Evolutionary conservation across 2,797 vertebrate species (phyloP), one percentile per base, ranked within the genome.

Genomic region (Sebastes minor): DNA sequence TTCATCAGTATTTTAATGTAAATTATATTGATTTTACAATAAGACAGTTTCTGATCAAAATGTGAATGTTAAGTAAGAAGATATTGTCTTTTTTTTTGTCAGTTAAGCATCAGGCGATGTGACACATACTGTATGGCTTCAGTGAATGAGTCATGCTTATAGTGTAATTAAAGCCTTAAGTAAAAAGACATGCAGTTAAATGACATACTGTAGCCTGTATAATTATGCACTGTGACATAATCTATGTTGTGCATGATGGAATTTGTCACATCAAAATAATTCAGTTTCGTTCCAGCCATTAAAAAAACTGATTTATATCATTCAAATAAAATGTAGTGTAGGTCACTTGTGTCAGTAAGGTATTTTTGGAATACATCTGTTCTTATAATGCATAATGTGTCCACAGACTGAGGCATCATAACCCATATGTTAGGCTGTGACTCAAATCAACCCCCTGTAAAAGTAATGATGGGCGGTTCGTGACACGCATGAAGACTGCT

Each of bases 391-490:
- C 64, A 82, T 11, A 57, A 14, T 57, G 30, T 64, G 71, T 90
- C 76, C 71, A n/a, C 18, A 3, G 71, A 83, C 78, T 67, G 74
- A 86, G 81, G 76, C 72, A 72, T 78, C 71, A 30, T 82, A 76
- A 82, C 74, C 87, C 79, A 86, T 83, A 82, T 91, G 89, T 90
- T 68, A 65, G 88, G 83, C 87, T 86, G 74, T 67, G 90, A 87
- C 87, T 86, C 88, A 84, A 77, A 90, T 93, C 91, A 83, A 87
- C 89, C 86, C 86, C 85, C 84, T 67, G 87, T 91, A 88, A 93
- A 93, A 91, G 89, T 85, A 86, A 92, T 91, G 89, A 94, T 88
- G 88, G 88, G 83, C 61, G 35, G 74, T 90, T 92, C 83, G 83
- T 92, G 91, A 92, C 91, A 86, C 16, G 85, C 89, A 89, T 91